Base-by-base conservation (phyloP, 2,888 invertebrate species). In the Chrysolina haemoptera region DNA sequence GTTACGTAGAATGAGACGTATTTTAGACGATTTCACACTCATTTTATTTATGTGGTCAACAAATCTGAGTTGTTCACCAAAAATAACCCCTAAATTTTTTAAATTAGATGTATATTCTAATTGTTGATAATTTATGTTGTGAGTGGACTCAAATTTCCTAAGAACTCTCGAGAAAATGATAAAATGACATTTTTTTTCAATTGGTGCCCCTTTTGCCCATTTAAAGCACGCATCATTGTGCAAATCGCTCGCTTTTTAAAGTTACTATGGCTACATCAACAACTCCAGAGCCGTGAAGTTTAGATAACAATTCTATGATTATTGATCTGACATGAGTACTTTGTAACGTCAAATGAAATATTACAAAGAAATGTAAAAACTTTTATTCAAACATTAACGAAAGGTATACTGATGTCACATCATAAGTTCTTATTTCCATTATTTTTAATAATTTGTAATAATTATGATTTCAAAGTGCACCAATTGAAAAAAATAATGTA, bases 121-220 rank as follows among this genome's bases (percentile, higher is more conserved):
- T 0, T 62, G 62, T 14, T 62, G 62, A 62, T 62, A 14, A 27
- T 62, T 62, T 27, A 62, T 62, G 27, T 35, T 35, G 12, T 62
- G 35, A 11, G 35, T 35, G 1, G 22, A 40, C 16, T 53, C 53
- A 16, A 53, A 53, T 53, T 53, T 53, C 12, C 53, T 9, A n/a
- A 9, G 5, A 12, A 53, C 53, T n/a, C n/a, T n/a, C n/a, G n/a
- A n/a, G n/a, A n/a, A n/a, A 53, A 10, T 18, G 9, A 5, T 18
- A n/a, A n/a, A n/a, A n/a, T 53, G n/a, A 4, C 6, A 53, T 5
- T 53, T 53, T n/a, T 53, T 10, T n/a, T 10, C 53, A 27, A 27
- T 27, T 5, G 5, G 27, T n/a, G n/a, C n/a, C n/a, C 27, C 27
- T 5, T 27, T 3, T 27, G 27, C 27, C 27, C 27, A n/a, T 53